A percentile compares a stretch with the other conserved stretches of the same genome.
These are phyloP conservation scores for Gallinago nigripennis DNA, from an alignment of 2,797 vertebrate species.

Conservation along the genomic window DNA sequence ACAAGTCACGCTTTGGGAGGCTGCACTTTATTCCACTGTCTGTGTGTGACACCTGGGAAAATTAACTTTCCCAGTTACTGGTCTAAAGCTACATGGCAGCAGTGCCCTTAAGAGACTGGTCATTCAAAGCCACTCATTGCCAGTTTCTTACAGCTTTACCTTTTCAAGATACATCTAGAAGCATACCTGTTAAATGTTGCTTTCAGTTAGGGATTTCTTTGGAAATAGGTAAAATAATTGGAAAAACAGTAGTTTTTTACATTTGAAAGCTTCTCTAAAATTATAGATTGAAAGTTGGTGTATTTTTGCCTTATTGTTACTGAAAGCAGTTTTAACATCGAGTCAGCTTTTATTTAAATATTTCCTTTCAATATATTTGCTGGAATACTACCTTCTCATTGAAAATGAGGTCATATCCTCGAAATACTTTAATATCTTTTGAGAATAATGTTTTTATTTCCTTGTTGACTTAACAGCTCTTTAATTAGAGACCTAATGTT, in stretches of 20 bases:
- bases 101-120: not conserved
- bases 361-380: not conserved
- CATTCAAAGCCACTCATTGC: not conserved
- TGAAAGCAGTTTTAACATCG: not conserved
- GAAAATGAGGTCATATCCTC: not conserved
- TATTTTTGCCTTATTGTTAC: not conserved
- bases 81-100: not conserved
- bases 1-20: rapidly evolving
- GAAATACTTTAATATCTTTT: not conserved
- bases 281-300: not conserved
- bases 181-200: not conserved
- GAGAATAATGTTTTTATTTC: not conserved
- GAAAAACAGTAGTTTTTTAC: not conserved
- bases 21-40: not conserved
- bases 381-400: not conserved
- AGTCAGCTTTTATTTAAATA: not conserved
- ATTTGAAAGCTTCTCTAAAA: not conserved
- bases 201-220: not conserved
- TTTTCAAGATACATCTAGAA: not conserved
- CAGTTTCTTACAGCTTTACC: not conserved
- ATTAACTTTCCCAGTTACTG: not conserved
- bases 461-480: not conserved
- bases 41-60: not conserved
- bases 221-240: not conserved
- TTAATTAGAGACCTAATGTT: not conserved